phyloP scores from a whole-genome alignment of 2,113 vertebrate genomes.

The Sinosuthora webbiana region DNA sequence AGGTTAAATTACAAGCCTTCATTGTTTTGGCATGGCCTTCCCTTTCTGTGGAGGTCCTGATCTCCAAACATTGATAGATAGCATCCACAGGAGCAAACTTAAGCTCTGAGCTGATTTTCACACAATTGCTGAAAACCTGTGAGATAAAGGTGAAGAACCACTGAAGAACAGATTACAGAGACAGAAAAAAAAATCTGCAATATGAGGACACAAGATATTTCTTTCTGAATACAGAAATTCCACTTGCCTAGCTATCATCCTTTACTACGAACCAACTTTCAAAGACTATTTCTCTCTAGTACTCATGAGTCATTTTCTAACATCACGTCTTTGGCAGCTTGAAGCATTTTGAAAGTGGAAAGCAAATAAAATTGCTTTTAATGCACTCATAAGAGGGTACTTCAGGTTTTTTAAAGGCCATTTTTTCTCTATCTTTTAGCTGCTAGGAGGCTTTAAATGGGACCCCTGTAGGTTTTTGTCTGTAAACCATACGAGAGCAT shows the following conservation, averaged over 20 bases:
- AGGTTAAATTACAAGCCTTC: not conserved
- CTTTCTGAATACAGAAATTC: not conserved
- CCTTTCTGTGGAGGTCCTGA: not conserved
- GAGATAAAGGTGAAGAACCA: slow-evolving; percentile 28
- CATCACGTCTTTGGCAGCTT: slow-evolving; percentile 29
- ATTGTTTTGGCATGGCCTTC: not conserved
- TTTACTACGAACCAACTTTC: slow-evolving; percentile 34
- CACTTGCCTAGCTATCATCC: slow-evolving; percentile 31
- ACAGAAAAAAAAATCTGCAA: not conserved
- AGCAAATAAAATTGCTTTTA: slow-evolving; percentile 65
- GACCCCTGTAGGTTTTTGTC: slow-evolving; percentile 73
- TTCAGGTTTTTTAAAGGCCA: slow-evolving; percentile 62
- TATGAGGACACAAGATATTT: not conserved
- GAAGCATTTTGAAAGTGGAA: slow-evolving; percentile 58
- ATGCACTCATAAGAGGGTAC: slow-evolving; percentile 62
- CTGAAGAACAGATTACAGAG: slow-evolving; percentile 7
- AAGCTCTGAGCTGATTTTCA: not conserved
- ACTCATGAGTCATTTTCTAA: slow-evolving; percentile 58
- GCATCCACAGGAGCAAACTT: not conserved
- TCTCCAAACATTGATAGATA: not conserved
- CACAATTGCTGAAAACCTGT: not conserved
- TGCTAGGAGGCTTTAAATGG: slow-evolving; percentile 68
- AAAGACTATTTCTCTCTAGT: slow-evolving; percentile 21
- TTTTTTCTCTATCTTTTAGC: slow-evolving; percentile 52
- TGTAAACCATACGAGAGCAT: slow-evolving; percentile 63